Percentiles rank a stretch among this genome's conserved stretches.
Evolutionary conservation across 2,113 vertebrate species (phyloP).

Genomic region (Pterophyllum scalare): DNA sequence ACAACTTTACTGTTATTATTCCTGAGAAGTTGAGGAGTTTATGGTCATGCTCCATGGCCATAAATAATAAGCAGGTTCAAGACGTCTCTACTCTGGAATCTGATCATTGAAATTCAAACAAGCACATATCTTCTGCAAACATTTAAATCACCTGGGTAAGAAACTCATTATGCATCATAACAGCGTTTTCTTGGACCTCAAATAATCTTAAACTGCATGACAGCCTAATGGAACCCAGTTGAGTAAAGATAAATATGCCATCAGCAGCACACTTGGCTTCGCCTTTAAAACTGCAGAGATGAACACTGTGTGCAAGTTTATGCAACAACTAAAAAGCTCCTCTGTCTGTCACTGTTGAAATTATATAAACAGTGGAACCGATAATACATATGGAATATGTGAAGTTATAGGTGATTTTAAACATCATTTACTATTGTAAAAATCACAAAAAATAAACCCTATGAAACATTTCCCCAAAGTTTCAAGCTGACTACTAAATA

Average conservation of each 20-base stretch:
- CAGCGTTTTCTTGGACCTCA: conserved; percentile 59
- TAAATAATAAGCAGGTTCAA: conserved; percentile 41
- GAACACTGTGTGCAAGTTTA: not conserved
- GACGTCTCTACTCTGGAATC: conserved; percentile 24
- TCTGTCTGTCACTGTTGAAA: conserved; percentile 9
- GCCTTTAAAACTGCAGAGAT: conserved; percentile 37
- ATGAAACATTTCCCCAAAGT: not conserved
- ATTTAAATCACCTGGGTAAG: conserved; percentile 63
- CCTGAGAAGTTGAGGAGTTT: conserved; percentile 50
- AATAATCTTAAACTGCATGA: conserved; percentile 67
- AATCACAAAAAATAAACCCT: not conserved
- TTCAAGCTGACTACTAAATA: not conserved
- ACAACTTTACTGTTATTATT: conserved; percentile 44
- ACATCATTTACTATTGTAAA: not conserved
- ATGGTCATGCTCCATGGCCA: conserved; percentile 53
- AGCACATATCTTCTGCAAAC: conserved; percentile 58
- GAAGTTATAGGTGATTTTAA: not conserved
- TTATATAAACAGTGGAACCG: not conserved
- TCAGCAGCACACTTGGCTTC: conserved; percentile 23
- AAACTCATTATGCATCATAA: conserved; percentile 71
- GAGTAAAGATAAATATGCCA: conserved; percentile 64
- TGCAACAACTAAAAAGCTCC: conserved; percentile 8
- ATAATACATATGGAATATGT: not conserved
- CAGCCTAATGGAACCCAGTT: conserved; percentile 64
- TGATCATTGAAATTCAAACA: conserved; percentile 72